Percentiles rank a stretch among this genome's conserved stretches.
These are phyloP conservation scores for Scartelaos histophorus DNA, from an alignment of 2,113 vertebrate species.

Conservation along the genomic window DNA sequence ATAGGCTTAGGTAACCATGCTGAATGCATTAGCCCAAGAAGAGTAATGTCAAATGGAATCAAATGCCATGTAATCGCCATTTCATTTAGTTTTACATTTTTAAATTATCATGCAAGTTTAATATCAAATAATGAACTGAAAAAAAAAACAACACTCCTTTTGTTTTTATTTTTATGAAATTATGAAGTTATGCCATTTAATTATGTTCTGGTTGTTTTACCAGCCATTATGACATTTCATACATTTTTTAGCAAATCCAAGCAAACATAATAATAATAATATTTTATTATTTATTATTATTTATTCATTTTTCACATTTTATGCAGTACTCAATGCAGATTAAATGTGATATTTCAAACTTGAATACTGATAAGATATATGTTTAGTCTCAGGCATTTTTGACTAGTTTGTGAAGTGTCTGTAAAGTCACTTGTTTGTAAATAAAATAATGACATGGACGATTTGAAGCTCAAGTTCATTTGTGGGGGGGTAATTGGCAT, in stretches of 20 bases:
- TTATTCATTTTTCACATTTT: background rate
- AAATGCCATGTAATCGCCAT: too few species aligned
- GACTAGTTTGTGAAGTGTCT: slow-evolving; percentile 6
- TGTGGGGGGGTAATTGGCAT: background rate
- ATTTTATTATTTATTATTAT: background rate
- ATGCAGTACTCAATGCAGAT: background rate
- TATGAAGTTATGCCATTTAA: background rate
- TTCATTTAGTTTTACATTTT: background rate
- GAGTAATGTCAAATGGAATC: too few species aligned
- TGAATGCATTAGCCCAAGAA: too few species aligned
- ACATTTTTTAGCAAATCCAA: background rate
- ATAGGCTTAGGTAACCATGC: background rate
- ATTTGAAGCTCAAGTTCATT: background rate
- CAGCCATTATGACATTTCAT: background rate
- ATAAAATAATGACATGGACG: background rate
- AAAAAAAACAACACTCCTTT: background rate
- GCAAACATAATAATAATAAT: background rate
- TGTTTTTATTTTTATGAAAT: background rate
- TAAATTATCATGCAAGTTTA: background rate
- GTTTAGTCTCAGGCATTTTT: slow-evolving; percentile 33
- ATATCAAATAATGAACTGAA: background rate
- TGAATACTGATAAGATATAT: background rate
- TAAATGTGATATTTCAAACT: background rate
- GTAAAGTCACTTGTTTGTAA: slow-evolving; percentile 15
- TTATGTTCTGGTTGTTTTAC: background rate